Conservation (phyloP, 2,888 invertebrate species). For the Altica lythri region DNA sequence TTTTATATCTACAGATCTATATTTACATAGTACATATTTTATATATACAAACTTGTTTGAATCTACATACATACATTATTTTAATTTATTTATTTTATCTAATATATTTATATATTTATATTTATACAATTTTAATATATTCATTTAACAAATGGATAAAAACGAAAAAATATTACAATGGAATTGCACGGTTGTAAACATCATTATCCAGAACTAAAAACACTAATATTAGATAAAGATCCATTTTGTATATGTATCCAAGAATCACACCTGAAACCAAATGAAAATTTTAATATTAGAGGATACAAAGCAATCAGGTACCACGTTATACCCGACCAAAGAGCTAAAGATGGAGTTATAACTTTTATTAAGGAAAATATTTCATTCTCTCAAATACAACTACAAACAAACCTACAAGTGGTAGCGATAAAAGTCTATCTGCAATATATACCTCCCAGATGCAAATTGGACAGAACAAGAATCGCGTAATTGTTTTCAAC, state of each 20-base stretch:
- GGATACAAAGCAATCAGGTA: too few species aligned
- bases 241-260: constrained; percentile 15
- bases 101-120: too few species aligned
- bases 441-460: constrained; percentile 5
- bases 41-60: too few species aligned
- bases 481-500: too few species aligned
- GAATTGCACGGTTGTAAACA: constrained; percentile 8
- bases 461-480: neutral
- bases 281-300: constrained; percentile 7
- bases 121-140: too few species aligned
- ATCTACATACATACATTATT: too few species aligned
- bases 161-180: too few species aligned
- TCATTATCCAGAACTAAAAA: constrained; percentile 10
- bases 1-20: too few species aligned
- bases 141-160: too few species aligned
- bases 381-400: neutral
- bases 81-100: too few species aligned
- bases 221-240: neutral
- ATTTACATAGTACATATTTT: too few species aligned
- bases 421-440: constrained; percentile 4
- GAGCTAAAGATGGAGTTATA: constrained; percentile 7
- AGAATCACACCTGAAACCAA: constrained; percentile 20
- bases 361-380: constrained; percentile 5
- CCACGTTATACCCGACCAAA: too few species aligned
- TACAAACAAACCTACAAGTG: constrained; percentile 1